Percentiles rank a stretch among this genome's conserved stretches.
Conservation (phyloP, 2,888 invertebrate species). For the Ormyrus thymus region DNA sequence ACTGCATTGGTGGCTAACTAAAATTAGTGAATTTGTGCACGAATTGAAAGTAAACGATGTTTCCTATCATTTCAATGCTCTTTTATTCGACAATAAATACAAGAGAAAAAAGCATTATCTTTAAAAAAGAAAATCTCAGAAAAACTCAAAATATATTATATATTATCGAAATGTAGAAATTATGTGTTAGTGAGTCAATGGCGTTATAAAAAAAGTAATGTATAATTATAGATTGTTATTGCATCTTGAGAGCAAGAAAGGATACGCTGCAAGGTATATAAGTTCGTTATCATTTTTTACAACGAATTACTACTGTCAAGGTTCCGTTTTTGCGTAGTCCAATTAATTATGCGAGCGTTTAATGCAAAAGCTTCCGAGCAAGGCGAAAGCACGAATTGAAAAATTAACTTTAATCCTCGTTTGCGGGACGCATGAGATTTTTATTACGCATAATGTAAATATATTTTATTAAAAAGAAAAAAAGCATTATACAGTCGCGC, state of each 20-base stretch:
- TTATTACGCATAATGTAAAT: constrained; percentile 53
- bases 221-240: constrained; percentile 47
- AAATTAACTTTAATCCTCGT: background rate
- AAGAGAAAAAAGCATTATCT: constrained; percentile 13
- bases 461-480: constrained; percentile 46
- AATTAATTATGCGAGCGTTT: no score
- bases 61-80: constrained; percentile 33
- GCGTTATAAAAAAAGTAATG: constrained; percentile 20
- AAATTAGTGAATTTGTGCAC: background rate
- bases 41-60: constrained; percentile 21
- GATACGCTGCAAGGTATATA: background rate
- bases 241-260: constrained; percentile 4
- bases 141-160: constrained; percentile 21
- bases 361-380: no score
- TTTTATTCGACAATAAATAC: constrained; percentile 52
- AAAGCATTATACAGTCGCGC: constrained; percentile 7
- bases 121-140: constrained; percentile 5
- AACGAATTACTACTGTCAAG: background rate
- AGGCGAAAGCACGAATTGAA: background rate
- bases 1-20: background rate
- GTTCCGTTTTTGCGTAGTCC: no score
- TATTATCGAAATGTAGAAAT: constrained; percentile 24
- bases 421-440: constrained; percentile 44
- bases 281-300: constrained; percentile 34
- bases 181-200: constrained; percentile 37